A percentile compares a stretch with the other conserved stretches of the same genome.
These are phyloP conservation scores for Pollenia griseotomentosa DNA, from an alignment of 2,888 invertebrate species.

Conservation along the genomic window DNA sequence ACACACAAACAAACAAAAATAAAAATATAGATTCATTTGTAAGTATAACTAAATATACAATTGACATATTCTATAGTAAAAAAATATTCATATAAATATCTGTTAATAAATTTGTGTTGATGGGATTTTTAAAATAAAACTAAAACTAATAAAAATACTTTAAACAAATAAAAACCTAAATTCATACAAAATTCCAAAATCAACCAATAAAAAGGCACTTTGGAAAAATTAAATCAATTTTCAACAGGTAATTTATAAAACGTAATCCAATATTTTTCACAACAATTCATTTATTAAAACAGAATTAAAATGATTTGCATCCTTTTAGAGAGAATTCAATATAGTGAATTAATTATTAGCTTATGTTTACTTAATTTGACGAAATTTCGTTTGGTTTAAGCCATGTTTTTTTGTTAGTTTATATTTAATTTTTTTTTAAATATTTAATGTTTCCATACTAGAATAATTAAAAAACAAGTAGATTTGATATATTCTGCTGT, in stretches of 20 bases:
- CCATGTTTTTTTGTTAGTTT: no score
- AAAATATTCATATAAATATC: background rate
- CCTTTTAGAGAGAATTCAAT: background rate
- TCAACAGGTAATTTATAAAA: slow-evolving; percentile 44
- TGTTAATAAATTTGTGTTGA: background rate
- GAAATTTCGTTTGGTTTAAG: no score
- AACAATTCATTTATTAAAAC: background rate
- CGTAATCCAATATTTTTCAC: no score
- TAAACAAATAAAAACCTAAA: background rate
- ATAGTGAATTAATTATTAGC: background rate
- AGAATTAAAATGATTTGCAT: background rate
- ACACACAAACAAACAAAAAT: background rate
- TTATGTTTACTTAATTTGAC: no score
- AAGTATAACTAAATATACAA: no score
- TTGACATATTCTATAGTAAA: background rate
- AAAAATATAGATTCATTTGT: no score
- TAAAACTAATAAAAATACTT: background rate
- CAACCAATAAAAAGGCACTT: background rate
- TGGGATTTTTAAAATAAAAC: background rate
- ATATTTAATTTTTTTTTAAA: no score
- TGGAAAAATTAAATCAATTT: slow-evolving; percentile 30
- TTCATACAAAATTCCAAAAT: background rate
- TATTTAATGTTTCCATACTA: no score
- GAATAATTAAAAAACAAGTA: no score
- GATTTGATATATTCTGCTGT: no score